Evolutionary conservation across 2,113 vertebrate genomes (phyloP), one percentile per base, ranked within the genome.

Genomic region (Thalassoma bifasciatum): DNA sequence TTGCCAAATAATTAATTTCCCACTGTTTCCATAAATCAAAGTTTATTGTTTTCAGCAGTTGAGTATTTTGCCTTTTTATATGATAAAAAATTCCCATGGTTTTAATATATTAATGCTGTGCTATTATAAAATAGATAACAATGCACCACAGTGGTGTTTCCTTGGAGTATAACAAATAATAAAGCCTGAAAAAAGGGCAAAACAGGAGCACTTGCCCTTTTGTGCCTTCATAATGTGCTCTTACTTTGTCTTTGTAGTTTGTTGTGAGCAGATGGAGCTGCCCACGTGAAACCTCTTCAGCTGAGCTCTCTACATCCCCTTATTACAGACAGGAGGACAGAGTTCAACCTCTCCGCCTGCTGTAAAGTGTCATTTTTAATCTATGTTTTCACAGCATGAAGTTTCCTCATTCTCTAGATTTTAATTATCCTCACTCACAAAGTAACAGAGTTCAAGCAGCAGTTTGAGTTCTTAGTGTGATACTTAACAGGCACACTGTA

Each of bases 301-400:
- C 42, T 19, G 71, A 53, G 21, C 50, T 63, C 54, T 53, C 42
- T 42, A 30, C 0, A 12, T 7, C 14, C 34, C 53, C 22, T 71
- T 38, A 9, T 26, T 44, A 40, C 34, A 44, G 42, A 44, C 42
- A 16, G 16, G 42, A 17, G 14, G 13, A 17, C 8, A 4, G 61
- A 46, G 47, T 75, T 44, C 47, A 24, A 69, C 62, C 72, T 52
- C 71, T 64, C 49, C 65, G 69, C 72, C 64, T 58, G 59, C 70
- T 8, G 58, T 81, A 61, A 84, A 83, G 22, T 74, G 26, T 75
- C 13, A 30, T 80, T 75, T 64, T 24, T 40, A 61, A 17, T 61
- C 53, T 1, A 34, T 40, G 8, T 53, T 70, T 86, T 66, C 72
- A 82, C 51, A 26, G 40, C 63, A 5, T 5, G 23, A 50, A 44